Conservation (phyloP, 2,797 vertebrate genomes). For the Euphonia xanthogaster region DNA sequence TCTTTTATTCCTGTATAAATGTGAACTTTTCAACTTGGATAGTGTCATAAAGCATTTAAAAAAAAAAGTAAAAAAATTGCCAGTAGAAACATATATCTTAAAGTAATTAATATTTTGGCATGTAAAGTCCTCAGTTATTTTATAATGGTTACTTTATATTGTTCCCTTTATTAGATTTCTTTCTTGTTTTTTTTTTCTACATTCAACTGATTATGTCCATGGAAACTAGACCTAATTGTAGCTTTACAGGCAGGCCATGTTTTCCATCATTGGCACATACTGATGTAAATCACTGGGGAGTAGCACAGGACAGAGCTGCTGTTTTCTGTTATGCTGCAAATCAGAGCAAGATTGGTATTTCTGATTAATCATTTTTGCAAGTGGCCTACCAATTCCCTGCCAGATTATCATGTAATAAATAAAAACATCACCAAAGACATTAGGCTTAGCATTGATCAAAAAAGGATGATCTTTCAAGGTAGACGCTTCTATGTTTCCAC, state of each 20-base stretch:
- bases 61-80: constrained; percentile 20
- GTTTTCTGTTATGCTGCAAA: constrained; percentile 79
- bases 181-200: background rate
- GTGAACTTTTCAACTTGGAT: constrained; percentile 73
- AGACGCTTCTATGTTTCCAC: constrained; percentile 31
- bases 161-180: background rate
- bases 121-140: constrained; percentile 35
- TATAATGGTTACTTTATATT: constrained; percentile 63
- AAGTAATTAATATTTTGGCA: constrained; percentile 46
- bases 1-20: constrained; percentile 61
- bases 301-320: constrained; percentile 67
- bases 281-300: constrained; percentile 76
- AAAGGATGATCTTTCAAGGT: constrained; percentile 30
- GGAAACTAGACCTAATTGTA: constrained; percentile 75
- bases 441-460: background rate
- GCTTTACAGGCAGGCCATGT: constrained; percentile 76
- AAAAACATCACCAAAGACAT: constrained; percentile 59
- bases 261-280: constrained; percentile 80
- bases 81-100: constrained; percentile 45
- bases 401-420: constrained; percentile 76
- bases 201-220: constrained; percentile 72
- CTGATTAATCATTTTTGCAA: constrained; percentile 77
- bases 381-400: constrained; percentile 65
- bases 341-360: constrained; percentile 76
- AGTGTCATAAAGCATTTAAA: background rate